Evolutionary conservation across 2,888 invertebrate species (phyloP).

Genomic region (Pterostichus niger): DNA sequence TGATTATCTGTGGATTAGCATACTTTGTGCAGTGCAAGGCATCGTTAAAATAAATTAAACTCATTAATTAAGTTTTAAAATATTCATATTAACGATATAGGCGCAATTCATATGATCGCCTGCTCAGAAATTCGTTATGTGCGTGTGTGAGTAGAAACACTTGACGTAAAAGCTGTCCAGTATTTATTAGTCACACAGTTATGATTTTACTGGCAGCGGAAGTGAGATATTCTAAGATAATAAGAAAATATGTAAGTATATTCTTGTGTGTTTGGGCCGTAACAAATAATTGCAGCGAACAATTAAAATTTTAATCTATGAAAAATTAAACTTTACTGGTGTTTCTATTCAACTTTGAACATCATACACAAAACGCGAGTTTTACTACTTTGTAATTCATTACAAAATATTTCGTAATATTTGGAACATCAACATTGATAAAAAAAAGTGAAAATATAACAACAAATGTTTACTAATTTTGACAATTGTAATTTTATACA

Average conservation of each 20-base stretch:
- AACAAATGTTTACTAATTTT: constrained; percentile 4
- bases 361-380: neutral
- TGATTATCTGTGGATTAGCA: constrained; percentile 9
- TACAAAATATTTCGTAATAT: constrained; percentile 34
- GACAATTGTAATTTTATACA: constrained; percentile 33
- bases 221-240: constrained; percentile 65
- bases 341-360: neutral
- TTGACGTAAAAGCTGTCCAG: constrained; percentile 58
- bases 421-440: neutral
- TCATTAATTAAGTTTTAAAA: constrained; percentile 40
- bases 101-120: neutral
- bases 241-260: constrained; percentile 63
- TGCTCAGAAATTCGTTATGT: constrained; percentile 8
- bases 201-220: constrained; percentile 66
- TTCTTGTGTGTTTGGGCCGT: constrained; percentile 44
- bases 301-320: constrained; percentile 56
- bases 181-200: constrained; percentile 66
- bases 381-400: constrained; percentile 11
- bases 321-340: constrained; percentile 24
- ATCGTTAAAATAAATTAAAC: constrained; percentile 35
- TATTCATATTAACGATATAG: constrained; percentile 44
- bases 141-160: constrained; percentile 24
- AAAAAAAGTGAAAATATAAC: constrained; percentile 24
- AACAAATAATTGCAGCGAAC: constrained; percentile 56
- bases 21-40: constrained; percentile 13